These are phyloP conservation scores for Lacanobia oleracea DNA, from an alignment of 2,888 invertebrate species.

Conservation along the genomic window DNA sequence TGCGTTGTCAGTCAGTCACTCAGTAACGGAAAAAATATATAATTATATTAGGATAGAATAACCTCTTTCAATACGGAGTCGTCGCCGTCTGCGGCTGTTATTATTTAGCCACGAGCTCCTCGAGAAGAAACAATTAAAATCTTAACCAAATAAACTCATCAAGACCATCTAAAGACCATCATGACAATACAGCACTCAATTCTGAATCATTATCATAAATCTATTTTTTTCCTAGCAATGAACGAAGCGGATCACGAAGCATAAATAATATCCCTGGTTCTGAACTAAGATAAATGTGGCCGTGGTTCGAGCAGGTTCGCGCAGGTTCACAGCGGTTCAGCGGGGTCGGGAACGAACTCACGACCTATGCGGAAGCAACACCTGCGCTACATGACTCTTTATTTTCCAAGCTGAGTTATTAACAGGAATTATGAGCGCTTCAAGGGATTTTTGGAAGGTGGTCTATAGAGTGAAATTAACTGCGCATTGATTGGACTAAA, in stretches of 20 bases:
- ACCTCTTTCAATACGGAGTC: no score
- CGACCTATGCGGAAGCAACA: slow-evolving; percentile 60
- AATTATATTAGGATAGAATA: no score
- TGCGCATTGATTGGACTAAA: no score
- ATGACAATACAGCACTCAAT: slow-evolving; percentile 29
- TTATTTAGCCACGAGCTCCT: no score
- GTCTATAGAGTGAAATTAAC: no score
- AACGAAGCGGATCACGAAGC: slow-evolving; percentile 58
- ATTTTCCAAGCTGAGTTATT: slow-evolving; percentile 41
- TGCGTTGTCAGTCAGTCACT: no score
- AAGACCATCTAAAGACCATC: background rate
- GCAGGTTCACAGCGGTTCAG: slow-evolving; percentile 60
- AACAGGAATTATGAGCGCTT: slow-evolving; percentile 12
- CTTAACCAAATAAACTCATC: slow-evolving; percentile 11
- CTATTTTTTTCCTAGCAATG: slow-evolving; percentile 43
- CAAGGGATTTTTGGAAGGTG: background rate
- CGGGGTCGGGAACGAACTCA: slow-evolving; percentile 59
- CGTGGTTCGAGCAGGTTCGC: slow-evolving; percentile 39
- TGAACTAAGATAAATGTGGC: slow-evolving; percentile 58
- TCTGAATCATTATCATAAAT: slow-evolving; percentile 54
- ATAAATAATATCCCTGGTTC: slow-evolving; percentile 59
- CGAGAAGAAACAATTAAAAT: background rate
- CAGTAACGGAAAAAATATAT: no score
- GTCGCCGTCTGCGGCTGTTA: no score
- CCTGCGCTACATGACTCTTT: slow-evolving; percentile 53